Percentiles rank a stretch among this genome's conserved stretches.
phyloP scores from a whole-genome alignment of 2,113 vertebrate genomes.

The Eulemur macaco region DNA sequence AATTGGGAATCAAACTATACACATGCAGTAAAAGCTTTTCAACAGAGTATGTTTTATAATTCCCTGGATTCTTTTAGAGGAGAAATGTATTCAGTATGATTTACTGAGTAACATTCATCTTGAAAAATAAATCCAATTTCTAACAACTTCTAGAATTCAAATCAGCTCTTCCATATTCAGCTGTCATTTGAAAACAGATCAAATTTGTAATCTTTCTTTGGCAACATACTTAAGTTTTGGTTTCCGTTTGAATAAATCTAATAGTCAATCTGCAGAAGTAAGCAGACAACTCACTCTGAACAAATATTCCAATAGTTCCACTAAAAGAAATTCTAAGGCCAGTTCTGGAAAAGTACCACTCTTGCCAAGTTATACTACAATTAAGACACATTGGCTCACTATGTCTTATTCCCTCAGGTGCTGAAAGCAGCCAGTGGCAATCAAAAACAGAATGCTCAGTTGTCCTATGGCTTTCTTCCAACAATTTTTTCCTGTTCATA shows the following conservation, averaged over 20 bases:
- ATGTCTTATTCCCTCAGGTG: neutral
- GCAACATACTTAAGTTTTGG: neutral
- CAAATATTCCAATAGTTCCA: neutral
- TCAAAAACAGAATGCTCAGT: neutral
- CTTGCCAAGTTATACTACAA: neutral
- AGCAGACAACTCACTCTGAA: neutral
- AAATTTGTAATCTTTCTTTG: conserved; percentile 26
- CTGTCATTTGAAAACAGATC: neutral
- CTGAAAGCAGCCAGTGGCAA: conserved; percentile 5
- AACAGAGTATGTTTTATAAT: neutral
- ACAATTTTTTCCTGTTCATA: neutral
- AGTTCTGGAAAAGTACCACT: neutral
- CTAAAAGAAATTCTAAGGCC: neutral
- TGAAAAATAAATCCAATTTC: conserved; percentile 46
- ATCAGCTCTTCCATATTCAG: conserved; percentile 32
- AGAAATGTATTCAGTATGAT: neutral
- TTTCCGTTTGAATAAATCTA: conserved; percentile 30
- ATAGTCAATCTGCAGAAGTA: conserved; percentile 26
- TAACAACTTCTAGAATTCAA: conserved; percentile 19
- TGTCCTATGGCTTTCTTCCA: neutral
- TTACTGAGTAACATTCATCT: neutral
- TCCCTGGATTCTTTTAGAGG: neutral
- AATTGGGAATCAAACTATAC: conserved; percentile 18
- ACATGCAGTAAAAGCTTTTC: neutral
- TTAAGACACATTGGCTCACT: neutral